Base-by-base conservation (phyloP, 2,888 invertebrate genomes). In the Eupithecia subumbrata region DNA sequence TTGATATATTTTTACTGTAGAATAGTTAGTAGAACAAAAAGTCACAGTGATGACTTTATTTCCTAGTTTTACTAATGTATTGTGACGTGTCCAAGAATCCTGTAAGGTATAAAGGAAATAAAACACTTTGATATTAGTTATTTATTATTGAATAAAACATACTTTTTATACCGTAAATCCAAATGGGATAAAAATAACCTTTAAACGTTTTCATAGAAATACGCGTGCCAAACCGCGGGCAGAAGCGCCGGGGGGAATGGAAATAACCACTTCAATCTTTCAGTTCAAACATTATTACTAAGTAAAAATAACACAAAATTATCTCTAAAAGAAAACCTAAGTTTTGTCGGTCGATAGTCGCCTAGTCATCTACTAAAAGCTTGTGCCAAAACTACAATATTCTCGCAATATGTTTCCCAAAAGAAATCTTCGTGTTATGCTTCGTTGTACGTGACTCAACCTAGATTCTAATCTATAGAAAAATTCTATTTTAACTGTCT, bases 361-460 rank as follows among this genome's bases (percentile, higher is more conserved):
- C 18, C 18, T 8, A 34, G 40, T 37, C 40, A 67, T 40, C 40
- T 64, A 16, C 34, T 64, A 56, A 66, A 67, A 70, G 30, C n/a
- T n/a, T 25, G 56, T 68, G 73, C 76, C 73, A 68, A 67, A 60
- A 74, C 71, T 64, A 70, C 69, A 64, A 72, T 25, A 52, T 30
- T 18, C 40, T 40, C 71, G 76, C 30, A 40, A 18, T 67, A 71
- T 71, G 71, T 71, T 30, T 67, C 71, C 67, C 74, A 67, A 71
- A 74, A 74, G 74, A 74, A 74, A 74, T 74, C 74, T 71, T 71
- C 34, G 56, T 71, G 66, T 60, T 66, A 71, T 18, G 67, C 34
- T 43, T 34, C 43, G 37, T 22, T 30, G 69, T 43, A 74, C 74
- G 74, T 74, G 74, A 60, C 71, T 40, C 52, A 40, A n/a, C 67